These are phyloP conservation scores for Pristis pectinata DNA, from an alignment of 2,797 vertebrate genomes.

Conservation along the genomic window DNA sequence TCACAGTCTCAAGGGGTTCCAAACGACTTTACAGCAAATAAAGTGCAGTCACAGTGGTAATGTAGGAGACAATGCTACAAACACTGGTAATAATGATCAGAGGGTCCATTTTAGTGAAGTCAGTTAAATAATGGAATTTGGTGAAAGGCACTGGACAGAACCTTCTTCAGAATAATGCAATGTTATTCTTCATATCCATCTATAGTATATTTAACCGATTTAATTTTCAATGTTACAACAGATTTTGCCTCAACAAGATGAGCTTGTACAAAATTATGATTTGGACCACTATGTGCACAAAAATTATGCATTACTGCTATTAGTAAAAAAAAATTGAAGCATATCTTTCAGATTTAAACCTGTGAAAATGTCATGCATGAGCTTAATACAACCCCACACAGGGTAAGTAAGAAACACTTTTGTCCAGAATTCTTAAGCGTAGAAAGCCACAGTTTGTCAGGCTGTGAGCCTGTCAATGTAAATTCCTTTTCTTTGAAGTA, in stretches of 20 bases:
- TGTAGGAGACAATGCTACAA: neutral
- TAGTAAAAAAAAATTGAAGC: neutral
- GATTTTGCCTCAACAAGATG: neutral
- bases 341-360: neutral
- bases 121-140: neutral
- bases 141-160: neutral
- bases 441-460: too few species aligned
- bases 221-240: neutral
- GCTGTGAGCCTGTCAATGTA: too few species aligned
- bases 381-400: neutral
- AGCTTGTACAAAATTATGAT: neutral
- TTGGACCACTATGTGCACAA: neutral
- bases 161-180: too few species aligned
- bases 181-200: too few species aligned
- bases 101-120: neutral
- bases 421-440: too few species aligned
- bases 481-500: neutral
- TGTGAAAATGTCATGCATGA: neutral
- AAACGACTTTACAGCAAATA: neutral
- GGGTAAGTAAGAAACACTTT: too few species aligned
- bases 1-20: neutral
- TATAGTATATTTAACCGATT: too few species aligned
- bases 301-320: neutral
- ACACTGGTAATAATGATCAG: neutral
- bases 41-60: neutral